phyloP scores from a whole-genome alignment of 1,140 invertebrate species.

The Stegodyphus mimosarum region DNA sequence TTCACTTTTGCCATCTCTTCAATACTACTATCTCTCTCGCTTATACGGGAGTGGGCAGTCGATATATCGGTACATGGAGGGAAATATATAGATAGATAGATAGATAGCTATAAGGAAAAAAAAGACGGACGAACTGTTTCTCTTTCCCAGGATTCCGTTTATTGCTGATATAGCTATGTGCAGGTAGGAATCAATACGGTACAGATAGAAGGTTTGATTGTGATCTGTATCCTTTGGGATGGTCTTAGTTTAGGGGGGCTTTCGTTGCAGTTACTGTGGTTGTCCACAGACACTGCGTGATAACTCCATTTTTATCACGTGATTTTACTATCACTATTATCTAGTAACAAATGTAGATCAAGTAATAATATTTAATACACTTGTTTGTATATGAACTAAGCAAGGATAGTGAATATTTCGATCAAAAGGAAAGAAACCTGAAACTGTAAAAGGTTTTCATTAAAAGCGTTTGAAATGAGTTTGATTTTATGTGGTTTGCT shows the following conservation, averaged over 20 bases:
- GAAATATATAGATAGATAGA: not conserved
- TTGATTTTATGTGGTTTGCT: too few relatives aligned
- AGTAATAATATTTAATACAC: too few relatives aligned
- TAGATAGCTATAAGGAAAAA: not conserved
- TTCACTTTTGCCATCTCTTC: not conserved
- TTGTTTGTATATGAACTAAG: too few relatives aligned
- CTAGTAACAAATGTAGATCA: too few relatives aligned
- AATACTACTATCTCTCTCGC: not conserved
- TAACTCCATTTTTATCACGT: too few relatives aligned
- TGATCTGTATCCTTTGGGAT: constrained; percentile 26
- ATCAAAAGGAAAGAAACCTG: too few relatives aligned
- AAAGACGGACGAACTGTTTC: not conserved
- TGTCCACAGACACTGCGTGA: too few relatives aligned
- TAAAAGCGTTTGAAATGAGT: too few relatives aligned
- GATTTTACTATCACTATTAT: too few relatives aligned
- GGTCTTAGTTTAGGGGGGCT: not conserved
- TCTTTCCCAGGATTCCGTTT: constrained; percentile 13
- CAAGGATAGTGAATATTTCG: too few relatives aligned
- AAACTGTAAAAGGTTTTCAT: too few relatives aligned
- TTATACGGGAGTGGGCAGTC: constrained; percentile 10
- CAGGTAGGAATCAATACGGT: constrained; percentile 16
- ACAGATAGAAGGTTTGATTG: constrained; percentile 36
- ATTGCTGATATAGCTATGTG: not conserved
- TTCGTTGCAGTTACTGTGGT: not conserved
- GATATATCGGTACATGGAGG: constrained; percentile 43